Evolutionary conservation across 1,140 invertebrate genomes (phyloP), one percentile per base, ranked within the genome.

Genomic region (Leguminivora glycinivorella): DNA sequence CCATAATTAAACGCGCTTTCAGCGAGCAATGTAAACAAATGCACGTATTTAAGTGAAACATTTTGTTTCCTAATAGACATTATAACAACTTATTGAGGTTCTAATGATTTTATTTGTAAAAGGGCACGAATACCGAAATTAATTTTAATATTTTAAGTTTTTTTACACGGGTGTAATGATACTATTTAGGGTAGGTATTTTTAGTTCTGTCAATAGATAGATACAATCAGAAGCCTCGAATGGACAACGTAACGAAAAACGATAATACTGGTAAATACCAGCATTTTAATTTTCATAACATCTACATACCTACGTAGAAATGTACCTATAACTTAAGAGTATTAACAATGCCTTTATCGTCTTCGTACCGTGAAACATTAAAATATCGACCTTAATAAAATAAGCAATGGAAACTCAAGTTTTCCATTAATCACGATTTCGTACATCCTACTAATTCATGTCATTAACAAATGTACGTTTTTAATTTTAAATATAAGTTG

Each of bases 311-410:
- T 43, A 43, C 34, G 34, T 40, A 10, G n/a, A 43, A 3, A 43
- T 17, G 40, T 43, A 43, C 19, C 17, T 56, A 63, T 66, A 73
- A 69, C 63, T 68, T 79, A 75, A 72, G 81, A 83, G 81, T 83
- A 83, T 83, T 83, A 75, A 70, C 72, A 72, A 66, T 70, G 72
- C 69, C 69, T 47, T 68, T 71, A 31, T 43, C 25, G 10, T 73
- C 75, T 79, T 80, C 73, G 78, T 80, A 77, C 73, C 74, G 70
- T 70, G 56, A 43, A 34, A 19, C 38, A 26, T 69, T 71, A 22
- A 17, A 47, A 47, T 17, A 3, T 12, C n/a, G 43, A 52, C 17
- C 19, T 22, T 52, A 52, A 52, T 3, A 9, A 22, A 22, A 9
- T 52, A 7, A 52, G 22, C n/a, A 17, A 5, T 1, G 40, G 40